Evolutionary conservation across 2,797 vertebrate genomes (phyloP).

Genomic region (Apogon talboti): DNA sequence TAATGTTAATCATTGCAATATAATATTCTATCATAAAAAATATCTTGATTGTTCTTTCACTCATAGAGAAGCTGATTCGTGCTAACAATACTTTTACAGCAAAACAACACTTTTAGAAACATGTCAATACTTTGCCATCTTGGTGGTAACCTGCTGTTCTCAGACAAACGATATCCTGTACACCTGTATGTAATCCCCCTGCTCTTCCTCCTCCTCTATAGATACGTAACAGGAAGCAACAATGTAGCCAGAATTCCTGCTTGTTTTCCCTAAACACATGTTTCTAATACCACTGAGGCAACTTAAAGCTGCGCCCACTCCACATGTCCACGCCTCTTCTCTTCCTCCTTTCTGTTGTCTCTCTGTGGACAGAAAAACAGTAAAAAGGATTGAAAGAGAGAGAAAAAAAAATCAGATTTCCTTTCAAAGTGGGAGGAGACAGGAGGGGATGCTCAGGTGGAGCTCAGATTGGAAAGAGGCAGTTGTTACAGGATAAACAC

Average conservation of each 20-base stretch:
- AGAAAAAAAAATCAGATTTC: constrained; percentile 1
- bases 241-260: background rate
- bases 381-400: background rate
- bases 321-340: constrained; percentile 9
- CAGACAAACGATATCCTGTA: background rate
- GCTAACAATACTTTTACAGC: background rate
- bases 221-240: background rate
- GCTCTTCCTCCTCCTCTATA: background rate
- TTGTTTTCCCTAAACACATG: constrained; percentile 51
- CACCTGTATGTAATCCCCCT: constrained; percentile 48
- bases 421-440: constrained; percentile 33
- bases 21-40: too few species aligned
- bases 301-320: constrained; percentile 7
- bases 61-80: too few species aligned
- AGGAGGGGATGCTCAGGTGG: constrained; percentile 55
- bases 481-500: constrained; percentile 38
- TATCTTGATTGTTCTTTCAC: too few species aligned
- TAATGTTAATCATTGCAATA: too few species aligned
- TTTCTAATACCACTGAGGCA: constrained; percentile 37
- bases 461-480: constrained; percentile 29
- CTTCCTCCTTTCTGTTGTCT: background rate
- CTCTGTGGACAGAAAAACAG: background rate
- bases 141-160: background rate
- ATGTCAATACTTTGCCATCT: background rate
- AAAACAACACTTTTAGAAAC: background rate